Base-by-base conservation (phyloP, 2,113 vertebrate species). In the Paratilapia polleni region DNA sequence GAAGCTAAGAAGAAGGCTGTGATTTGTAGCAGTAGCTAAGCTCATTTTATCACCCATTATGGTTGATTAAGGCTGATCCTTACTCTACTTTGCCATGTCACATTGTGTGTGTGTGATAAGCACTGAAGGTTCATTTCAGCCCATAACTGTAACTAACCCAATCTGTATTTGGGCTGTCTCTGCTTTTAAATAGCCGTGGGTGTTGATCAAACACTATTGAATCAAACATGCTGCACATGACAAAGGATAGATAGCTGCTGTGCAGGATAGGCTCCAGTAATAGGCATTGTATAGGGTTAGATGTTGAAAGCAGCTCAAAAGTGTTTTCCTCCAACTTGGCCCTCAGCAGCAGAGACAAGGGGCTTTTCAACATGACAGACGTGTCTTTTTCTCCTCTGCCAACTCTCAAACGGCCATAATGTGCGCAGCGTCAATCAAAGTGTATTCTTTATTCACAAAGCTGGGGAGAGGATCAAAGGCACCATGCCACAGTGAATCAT, bases 401-500 rank as follows among this genome's bases (percentile, higher is more conserved):
- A 90, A 86, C 91, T 88, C 83, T 93, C 81, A 86, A 90, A 91
- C 54, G 87, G 87, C 87, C 81, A 73, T 90, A 91, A 90, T 91
- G 89, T 84, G 90, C 26, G 8, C 79, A 36, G 88, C 75, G 87
- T 95, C 93, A 94, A 92, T 95, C 92, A 92, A 80, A 88, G 86
- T 75, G 75, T 70, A 93, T 94, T 92, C 86, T 93, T 87, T 93
- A 92, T 92, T 93, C 93, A 91, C 87, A 92, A 92, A 94, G 91
- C 90, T 31, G 79, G 64, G 83, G 85, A 90, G 87, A 78, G 86
- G 90, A 94, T 94, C 91, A 93, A 92, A 94, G 84, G 80, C 80
- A 43, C 58, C 82, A 22, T 68, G 92, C 64, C 89, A 92, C 60
- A 83, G 82, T 83, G 91, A 94, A 61, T 94, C 86, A 91, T 87